A percentile compares a stretch with the other conserved stretches of the same genome.
These are phyloP conservation scores for Drosophila grimshawi DNA, from an alignment of 1,140 invertebrate species.

Conservation along the genomic window DNA sequence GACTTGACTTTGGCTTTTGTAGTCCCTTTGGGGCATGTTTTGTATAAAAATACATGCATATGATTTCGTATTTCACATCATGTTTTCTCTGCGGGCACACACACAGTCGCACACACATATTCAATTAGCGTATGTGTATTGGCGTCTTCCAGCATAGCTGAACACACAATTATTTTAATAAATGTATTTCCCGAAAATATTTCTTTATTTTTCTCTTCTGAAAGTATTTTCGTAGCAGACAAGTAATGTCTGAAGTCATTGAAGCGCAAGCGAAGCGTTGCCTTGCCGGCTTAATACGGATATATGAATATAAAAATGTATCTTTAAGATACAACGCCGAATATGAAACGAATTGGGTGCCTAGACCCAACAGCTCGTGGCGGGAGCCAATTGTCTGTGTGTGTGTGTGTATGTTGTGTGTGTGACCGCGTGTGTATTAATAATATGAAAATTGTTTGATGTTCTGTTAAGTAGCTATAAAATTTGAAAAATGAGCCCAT, in stretches of 20 bases:
- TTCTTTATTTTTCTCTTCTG: constrained; percentile 32
- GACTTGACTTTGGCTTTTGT: constrained; percentile 49
- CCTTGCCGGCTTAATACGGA: constrained; percentile 52
- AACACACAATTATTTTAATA: constrained; percentile 56
- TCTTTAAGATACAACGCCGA: constrained; percentile 47
- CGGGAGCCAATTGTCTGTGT: constrained; percentile 26
- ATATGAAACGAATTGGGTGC: constrained; percentile 58
- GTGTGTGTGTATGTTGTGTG: constrained; percentile 15
- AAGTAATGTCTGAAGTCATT: constrained; percentile 30
- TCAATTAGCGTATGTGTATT: constrained; percentile 50
- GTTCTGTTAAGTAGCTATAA: constrained; percentile 81
- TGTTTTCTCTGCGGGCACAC: constrained; percentile 39
- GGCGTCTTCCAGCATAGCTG: constrained; percentile 44
- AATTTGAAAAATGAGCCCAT: constrained; percentile 80
- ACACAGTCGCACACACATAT: constrained; percentile 41
- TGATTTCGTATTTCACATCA: constrained; percentile 49
- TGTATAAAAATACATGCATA: constrained; percentile 69
- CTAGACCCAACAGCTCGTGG: constrained; percentile 46
- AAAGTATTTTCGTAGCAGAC: constrained; percentile 11
- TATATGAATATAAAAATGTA: constrained; percentile 64
- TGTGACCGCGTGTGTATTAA: constrained; percentile 55
- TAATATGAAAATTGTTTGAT: constrained; percentile 82
- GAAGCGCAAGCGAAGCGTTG: constrained; percentile 41
- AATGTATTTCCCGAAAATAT: constrained; percentile 56
- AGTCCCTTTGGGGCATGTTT: constrained; percentile 74